Base-by-base conservation (phyloP, 2,113 vertebrate species). In the Choloepus hoffmanni region DNA sequence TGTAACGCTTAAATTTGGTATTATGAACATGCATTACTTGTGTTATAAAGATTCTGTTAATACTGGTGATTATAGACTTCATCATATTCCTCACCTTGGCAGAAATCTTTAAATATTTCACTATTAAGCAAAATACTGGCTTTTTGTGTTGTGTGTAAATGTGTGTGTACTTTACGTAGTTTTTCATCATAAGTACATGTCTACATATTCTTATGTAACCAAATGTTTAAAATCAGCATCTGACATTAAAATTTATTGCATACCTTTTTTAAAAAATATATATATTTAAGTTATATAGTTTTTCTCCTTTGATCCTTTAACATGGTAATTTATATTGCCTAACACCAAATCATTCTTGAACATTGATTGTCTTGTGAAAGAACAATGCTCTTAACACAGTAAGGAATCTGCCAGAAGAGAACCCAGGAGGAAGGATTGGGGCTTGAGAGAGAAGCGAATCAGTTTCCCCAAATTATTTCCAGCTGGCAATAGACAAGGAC, bases 211-310 rank as follows among this genome's bases (percentile, higher is more conserved):
- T 55, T 67, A 53, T n/a, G 6, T 73, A 94, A 65, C 21, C 65
- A 89, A 73, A n/a, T 93, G 8, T 92, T 83, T 82, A 86, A 91
- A 90, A 83, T 94, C 62, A 90, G 50, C 68, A 63, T 26, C 33
- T 13, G 12, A 77, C 36, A 76, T 62, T 70, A 62, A 91, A 96
- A 70, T 55, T 48, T 62, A n/a, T 19, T 82, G n/a, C 62, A 76
- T 87, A 65, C 50, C 10, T 50, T 12, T 70, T 89, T 76, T 62
- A 53, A 53, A 53, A 53, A 53, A 16, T 86, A 24, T 16, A 68
- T 60, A 48, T 85, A 50, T n/a, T 36, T 76, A 86, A 74, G 85
- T 74, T 60, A 43, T 28, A 40, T 48, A 18, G 23, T 50, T 93
- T 84, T 83, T 50, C 48, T 50, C 48, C 48, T 50, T 60, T 81